Conservation (phyloP, 2,888 invertebrate genomes). For the Ernsta delagoae region DNA sequence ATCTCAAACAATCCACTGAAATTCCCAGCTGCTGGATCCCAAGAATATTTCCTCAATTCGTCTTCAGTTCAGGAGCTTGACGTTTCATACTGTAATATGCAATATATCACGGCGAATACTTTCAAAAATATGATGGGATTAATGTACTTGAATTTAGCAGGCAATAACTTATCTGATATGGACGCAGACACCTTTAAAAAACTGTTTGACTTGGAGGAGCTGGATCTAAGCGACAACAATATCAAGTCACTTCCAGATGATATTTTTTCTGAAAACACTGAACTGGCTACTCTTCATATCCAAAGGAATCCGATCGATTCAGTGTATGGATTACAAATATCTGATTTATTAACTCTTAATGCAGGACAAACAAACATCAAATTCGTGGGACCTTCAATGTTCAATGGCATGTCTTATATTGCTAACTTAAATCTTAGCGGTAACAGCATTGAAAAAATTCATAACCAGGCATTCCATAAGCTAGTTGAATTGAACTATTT, state of each 20-base stretch:
- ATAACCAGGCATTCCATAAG: slow-evolving; percentile 88
- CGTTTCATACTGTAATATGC: slow-evolving; percentile 88
- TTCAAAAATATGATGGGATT: slow-evolving; percentile 87
- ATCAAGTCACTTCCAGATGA: slow-evolving; percentile 86
- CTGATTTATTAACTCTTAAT: slow-evolving; percentile 87
- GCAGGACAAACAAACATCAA: slow-evolving; percentile 88
- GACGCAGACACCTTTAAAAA: slow-evolving; percentile 86
- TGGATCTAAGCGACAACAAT: slow-evolving; percentile 89
- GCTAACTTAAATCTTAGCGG: slow-evolving; percentile 88
- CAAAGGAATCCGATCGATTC: slow-evolving; percentile 88
- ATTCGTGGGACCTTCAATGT: slow-evolving; percentile 87
- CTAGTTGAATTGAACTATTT: slow-evolving; percentile 88
- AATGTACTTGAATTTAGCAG: slow-evolving; percentile 88
- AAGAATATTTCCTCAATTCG: slow-evolving; percentile 84
- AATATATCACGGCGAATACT: slow-evolving; percentile 86
- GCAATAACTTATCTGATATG: slow-evolving; percentile 87
- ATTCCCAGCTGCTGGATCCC: slow-evolving; percentile 67
- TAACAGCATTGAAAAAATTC: slow-evolving; percentile 88
- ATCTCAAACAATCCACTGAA: slow-evolving; percentile 88
- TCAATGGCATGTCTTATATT: slow-evolving; percentile 86
- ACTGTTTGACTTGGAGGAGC: slow-evolving; percentile 87
- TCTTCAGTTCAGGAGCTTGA: slow-evolving; percentile 89
- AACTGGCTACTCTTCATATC: slow-evolving; percentile 88
- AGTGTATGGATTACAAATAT: slow-evolving; percentile 86
- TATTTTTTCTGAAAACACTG: slow-evolving; percentile 87